Base-by-base conservation (phyloP, 1,140 invertebrate species). In the Leptinotarsa defecta region DNA sequence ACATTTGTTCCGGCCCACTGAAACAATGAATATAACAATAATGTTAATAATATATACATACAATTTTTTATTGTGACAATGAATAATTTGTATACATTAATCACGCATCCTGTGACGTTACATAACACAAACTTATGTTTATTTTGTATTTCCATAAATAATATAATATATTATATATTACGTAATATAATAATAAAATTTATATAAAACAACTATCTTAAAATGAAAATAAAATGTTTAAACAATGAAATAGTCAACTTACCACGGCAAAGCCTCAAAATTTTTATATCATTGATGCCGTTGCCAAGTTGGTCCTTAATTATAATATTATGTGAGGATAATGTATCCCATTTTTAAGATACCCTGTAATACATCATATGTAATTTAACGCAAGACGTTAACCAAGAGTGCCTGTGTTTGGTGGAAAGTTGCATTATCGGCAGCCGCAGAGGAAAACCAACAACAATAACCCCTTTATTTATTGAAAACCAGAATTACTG, bases 321-420 rank as follows among this genome's bases (percentile, higher is more conserved):
- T 82, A 84, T 81, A 84, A 83, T 82, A 84, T 83, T 85, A 84
- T 79, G 82, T 84, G 81, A 85, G 84, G 84, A 85, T 85, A 85
- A 85, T 85, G 84, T 85, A 85, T 85, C 83, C 84, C 83, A 84
- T 84, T 80, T 81, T 81, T 81, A 80, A 85, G 84, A 85, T 85
- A 85, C 84, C 84, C 84, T 85, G 84, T 85, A 85, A 85, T 85
- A 85, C 81, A 85, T 85, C 83, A 84, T 85, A 84, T 85, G 83
- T 83, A 85, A 85, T 84, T 82, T 74, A 85, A 84, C 82, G 79
- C 78, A 84, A 84, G 78, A 82, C 81, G 79, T 81, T 81, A 85
- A 84, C 82, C 80, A 84, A 84, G 82, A 85, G 84, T 85, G 83
- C 84, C 83, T 84, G 83, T 85, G 84, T 84, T 85, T 85, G 83